Percentiles rank a stretch among this genome's conserved stretches.
Evolutionary conservation across 2,113 vertebrate species (phyloP).

Genomic region (Thryonomys swinderianus): DNA sequence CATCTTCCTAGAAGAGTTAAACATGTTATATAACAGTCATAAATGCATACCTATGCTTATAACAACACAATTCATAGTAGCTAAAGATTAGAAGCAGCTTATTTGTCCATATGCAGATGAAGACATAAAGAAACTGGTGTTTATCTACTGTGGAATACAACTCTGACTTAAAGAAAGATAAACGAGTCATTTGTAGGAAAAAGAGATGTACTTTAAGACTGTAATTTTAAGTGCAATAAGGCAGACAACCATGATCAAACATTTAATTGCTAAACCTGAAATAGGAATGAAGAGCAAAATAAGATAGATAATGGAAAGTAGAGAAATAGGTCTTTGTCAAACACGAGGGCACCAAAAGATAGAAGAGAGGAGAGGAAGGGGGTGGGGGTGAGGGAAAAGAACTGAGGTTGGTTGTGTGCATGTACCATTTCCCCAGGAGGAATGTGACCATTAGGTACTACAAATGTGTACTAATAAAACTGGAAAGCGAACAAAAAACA

Average conservation of each 20-base stretch:
- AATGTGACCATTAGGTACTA: not conserved
- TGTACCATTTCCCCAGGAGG: not conserved
- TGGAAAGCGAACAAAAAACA: not conserved
- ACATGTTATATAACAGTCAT: not conserved
- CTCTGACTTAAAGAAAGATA: not conserved
- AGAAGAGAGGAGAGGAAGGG: not conserved
- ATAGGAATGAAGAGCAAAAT: not conserved
- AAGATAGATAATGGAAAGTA: not conserved
- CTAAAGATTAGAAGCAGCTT: not conserved
- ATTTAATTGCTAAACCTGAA: not conserved
- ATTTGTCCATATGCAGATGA: not conserved
- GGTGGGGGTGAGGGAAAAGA: not conserved
- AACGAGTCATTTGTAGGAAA: not conserved
- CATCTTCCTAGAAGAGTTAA: not conserved
- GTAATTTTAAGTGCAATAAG: not conserved
- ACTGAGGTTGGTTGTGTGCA: not conserved
- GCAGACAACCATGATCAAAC: not conserved
- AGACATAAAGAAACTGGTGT: not conserved
- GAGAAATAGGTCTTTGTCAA: not conserved
- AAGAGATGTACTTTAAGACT: not conserved
- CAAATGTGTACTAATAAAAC: not conserved
- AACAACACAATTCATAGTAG: not conserved
- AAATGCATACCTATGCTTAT: not conserved
- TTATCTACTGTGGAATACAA: not conserved
- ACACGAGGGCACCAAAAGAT: not conserved